A percentile compares a stretch with the other conserved stretches of the same genome.
phyloP scores from a whole-genome alignment of 2,113 vertebrate genomes.

The Dasyurus viverrinus region DNA sequence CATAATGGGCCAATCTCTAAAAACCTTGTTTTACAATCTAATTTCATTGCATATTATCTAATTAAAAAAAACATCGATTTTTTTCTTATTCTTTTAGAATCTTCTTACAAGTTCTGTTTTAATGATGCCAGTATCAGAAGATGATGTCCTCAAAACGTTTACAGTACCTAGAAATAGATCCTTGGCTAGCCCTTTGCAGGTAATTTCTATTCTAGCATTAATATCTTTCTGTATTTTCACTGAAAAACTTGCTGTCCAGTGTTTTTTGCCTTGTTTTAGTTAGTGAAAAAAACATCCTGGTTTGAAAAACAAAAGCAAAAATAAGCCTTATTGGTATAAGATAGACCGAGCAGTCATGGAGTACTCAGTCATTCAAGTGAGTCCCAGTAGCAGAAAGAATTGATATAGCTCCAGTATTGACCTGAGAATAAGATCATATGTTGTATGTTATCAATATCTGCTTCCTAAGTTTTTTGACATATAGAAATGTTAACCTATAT shows the following conservation, averaged over 20 bases:
- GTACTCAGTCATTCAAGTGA: not conserved
- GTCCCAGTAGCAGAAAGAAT: constrained; percentile 18
- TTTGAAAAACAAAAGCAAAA: not conserved
- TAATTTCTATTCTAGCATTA: constrained; percentile 74
- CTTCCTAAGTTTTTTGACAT: constrained; percentile 40
- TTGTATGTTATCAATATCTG: not conserved
- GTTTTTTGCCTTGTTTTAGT: constrained; percentile 17
- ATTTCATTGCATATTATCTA: constrained; percentile 35
- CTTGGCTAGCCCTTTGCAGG: constrained; percentile 92
- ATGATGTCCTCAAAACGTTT: constrained; percentile 90
- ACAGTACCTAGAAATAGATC: constrained; percentile 88
- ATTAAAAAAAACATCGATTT: constrained; percentile 16
- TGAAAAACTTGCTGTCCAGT: constrained; percentile 6
- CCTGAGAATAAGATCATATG: constrained; percentile 2
- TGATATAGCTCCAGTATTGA: constrained; percentile 26
- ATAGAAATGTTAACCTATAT: not conserved
- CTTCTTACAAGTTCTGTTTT: constrained; percentile 94
- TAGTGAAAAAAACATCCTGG: constrained; percentile 10
- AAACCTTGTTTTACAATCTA: not conserved
- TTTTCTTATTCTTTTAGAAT: constrained; percentile 84
- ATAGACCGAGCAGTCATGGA: constrained; percentile 20
- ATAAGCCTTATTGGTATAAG: constrained; percentile 17
- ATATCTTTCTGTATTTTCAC: constrained; percentile 19
- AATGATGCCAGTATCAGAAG: constrained; percentile 89
- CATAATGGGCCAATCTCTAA: constrained; percentile 2